Percentiles rank a stretch among this genome's conserved stretches.
These are phyloP conservation scores for Idris sp. DNA, from an alignment of 1,140 invertebrate genomes.

Conservation along the genomic window DNA sequence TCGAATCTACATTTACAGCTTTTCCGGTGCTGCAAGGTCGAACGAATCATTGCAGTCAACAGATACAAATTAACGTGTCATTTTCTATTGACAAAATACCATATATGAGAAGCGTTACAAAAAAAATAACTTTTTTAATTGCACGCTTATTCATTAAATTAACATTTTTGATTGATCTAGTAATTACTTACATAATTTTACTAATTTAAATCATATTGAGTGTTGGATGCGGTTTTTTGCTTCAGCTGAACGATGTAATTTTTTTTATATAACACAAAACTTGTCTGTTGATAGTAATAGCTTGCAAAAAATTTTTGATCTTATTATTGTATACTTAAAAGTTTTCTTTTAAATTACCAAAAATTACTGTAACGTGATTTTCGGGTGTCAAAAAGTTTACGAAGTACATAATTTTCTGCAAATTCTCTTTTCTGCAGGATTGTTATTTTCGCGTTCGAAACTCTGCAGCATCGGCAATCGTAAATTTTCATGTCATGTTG, in stretches of 20 bases:
- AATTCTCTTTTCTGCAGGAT: slow-evolving; percentile 36
- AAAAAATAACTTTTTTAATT: too few species aligned
- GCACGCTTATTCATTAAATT: slow-evolving; percentile 1
- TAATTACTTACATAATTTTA: too few species aligned
- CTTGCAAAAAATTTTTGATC: background rate
- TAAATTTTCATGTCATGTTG: slow-evolving; percentile 42
- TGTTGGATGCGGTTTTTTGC: too few species aligned
- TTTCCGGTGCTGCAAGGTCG: slow-evolving; percentile 44
- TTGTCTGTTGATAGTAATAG: background rate
- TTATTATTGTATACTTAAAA: background rate
- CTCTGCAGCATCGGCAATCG: slow-evolving; percentile 34
- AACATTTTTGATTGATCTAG: too few species aligned
- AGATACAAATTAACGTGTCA: slow-evolving; percentile 40
- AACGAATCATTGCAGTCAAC: slow-evolving; percentile 40
- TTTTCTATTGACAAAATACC: slow-evolving; percentile 38
- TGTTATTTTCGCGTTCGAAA: slow-evolving; percentile 46
- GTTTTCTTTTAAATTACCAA: slow-evolving; percentile 15
- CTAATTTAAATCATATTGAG: too few species aligned
- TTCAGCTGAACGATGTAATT: too few species aligned
- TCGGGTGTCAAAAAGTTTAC: slow-evolving; percentile 43
- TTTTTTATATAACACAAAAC: too few species aligned
- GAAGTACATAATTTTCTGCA: slow-evolving; percentile 46
- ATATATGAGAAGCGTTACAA: slow-evolving; percentile 8
- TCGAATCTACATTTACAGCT: slow-evolving; percentile 38
- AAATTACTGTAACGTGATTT: slow-evolving; percentile 40